Evolutionary conservation across 2,888 invertebrate genomes (phyloP).

Genomic region (Papilio gigon): DNA sequence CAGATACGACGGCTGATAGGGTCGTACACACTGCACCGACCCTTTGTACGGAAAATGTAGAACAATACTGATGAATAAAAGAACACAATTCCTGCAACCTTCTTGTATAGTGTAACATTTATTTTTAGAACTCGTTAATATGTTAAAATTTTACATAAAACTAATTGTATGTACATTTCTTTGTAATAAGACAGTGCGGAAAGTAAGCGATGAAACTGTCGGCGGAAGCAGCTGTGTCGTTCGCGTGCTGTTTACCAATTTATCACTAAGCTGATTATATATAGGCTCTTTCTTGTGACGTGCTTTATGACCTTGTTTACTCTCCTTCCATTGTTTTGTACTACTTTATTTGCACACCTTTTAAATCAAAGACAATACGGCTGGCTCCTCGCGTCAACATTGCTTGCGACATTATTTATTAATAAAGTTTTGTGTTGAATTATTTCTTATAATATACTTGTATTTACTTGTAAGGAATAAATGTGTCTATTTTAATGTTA

Average conservation of each 20-base stretch:
- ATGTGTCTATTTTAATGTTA: no score
- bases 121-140: slow-evolving; percentile 10
- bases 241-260: slow-evolving; percentile 82
- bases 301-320: slow-evolving; percentile 78
- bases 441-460: no score
- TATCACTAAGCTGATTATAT: slow-evolving; percentile 83
- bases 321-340: slow-evolving; percentile 69
- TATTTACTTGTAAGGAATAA: no score
- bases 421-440: not conserved
- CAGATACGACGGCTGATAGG: no score
- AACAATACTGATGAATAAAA: not conserved
- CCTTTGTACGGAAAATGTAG: no score
- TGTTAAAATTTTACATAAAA: slow-evolving; percentile 1
- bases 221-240: slow-evolving; percentile 78
- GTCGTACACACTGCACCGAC: no score
- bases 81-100: not conserved
- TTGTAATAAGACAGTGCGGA: slow-evolving; percentile 33
- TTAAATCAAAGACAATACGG: slow-evolving; percentile 58
- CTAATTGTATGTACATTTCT: slow-evolving; percentile 13
- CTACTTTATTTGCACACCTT: slow-evolving; percentile 73
- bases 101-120: slow-evolving; percentile 14
- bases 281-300: slow-evolving; percentile 77
- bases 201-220: slow-evolving; percentile 45
- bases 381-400: slow-evolving; percentile 41
- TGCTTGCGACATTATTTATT: slow-evolving; percentile 20